Base-by-base conservation (phyloP, 2,113 vertebrate species). In the Leucoraja erinaceus region DNA sequence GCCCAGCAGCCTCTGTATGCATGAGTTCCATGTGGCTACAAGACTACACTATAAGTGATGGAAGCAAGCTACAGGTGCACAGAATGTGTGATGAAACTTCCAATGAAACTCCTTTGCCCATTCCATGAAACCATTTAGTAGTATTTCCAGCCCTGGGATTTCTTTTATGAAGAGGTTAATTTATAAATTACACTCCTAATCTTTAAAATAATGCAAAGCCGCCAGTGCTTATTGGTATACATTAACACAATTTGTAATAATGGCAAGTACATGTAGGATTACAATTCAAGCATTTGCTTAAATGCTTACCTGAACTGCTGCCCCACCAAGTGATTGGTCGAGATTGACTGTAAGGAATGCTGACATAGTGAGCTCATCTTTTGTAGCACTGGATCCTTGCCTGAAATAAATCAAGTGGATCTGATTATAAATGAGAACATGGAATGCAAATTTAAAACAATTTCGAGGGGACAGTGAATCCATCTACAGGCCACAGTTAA, bases 321-420 rank as follows among this genome's bases (percentile, higher is more conserved):
- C 94, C 25, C 96, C 97, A 0, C 97, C 96, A 16, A 98, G 95
- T 5, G 96, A 96, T 2, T 94, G 95, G 94, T 99, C 98, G 94
- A 99, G 93, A 94, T 98, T 96, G 18, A 99, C 97, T 0, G 98
- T 99, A 93, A 99, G 95, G 95, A 98, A 98, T 0, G 98, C 98
- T 0, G 98, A 98, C 0, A 96, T 96, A 3, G 97, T 98, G 77
- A 98, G 94, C 93, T 99, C 98, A 90, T 99, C 98, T 94, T 95
- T 93, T 0, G 97, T 97, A 93, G 97, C 93, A 93, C 94, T 95
- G 70, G 96, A 94, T 90, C 98, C 98, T 94, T 99, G 98, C 98
- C 98, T 99, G 93, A 93, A 93, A 72, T 56, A 88, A 94, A 83
- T 68, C 1, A 93, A 25, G 31, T 38, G 22, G 66, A 72, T 72